A percentile compares a stretch with the other conserved stretches of the same genome.
phyloP scores from a whole-genome alignment of 2,113 vertebrate genomes.

The Mobula hypostoma region DNA sequence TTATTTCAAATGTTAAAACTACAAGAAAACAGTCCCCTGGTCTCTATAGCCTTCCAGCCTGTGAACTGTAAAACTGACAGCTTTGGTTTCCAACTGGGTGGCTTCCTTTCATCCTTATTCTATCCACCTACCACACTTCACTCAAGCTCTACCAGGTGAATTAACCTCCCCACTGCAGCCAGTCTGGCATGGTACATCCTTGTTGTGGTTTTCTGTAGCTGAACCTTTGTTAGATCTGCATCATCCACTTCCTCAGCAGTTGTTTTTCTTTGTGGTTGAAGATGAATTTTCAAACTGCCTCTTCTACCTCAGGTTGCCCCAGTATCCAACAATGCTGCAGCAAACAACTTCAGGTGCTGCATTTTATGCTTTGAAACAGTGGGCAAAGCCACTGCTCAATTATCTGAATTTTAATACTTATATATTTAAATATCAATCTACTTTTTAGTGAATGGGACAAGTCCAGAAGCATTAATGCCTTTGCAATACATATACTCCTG shows the following conservation, averaged over 20 bases:
- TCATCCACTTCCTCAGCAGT: background rate
- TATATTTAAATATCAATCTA: background rate
- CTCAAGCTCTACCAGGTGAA: background rate
- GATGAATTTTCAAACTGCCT: background rate
- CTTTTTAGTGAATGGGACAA: background rate
- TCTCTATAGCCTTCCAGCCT: background rate
- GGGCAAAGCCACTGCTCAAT: background rate
- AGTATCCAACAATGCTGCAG: background rate
- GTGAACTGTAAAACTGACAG: background rate
- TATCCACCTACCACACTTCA: background rate
- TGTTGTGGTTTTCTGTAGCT: background rate
- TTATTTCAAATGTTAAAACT: background rate
- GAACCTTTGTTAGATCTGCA: background rate
- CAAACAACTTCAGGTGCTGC: too few species aligned
- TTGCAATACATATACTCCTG: background rate
- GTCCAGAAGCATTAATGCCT: background rate
- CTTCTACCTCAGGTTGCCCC: background rate
- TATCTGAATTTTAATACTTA: background rate
- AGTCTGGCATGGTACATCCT: background rate
- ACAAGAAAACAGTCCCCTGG: background rate
- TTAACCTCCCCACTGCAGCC: background rate
- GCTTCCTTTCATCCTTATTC: background rate
- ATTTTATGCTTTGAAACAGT: background rate
- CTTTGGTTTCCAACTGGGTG: background rate
- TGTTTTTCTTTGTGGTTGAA: background rate